Evolutionary conservation across 2,797 vertebrate species (phyloP), one percentile per base, ranked within the genome.

Genomic region (Peromyscus attwateri): DNA sequence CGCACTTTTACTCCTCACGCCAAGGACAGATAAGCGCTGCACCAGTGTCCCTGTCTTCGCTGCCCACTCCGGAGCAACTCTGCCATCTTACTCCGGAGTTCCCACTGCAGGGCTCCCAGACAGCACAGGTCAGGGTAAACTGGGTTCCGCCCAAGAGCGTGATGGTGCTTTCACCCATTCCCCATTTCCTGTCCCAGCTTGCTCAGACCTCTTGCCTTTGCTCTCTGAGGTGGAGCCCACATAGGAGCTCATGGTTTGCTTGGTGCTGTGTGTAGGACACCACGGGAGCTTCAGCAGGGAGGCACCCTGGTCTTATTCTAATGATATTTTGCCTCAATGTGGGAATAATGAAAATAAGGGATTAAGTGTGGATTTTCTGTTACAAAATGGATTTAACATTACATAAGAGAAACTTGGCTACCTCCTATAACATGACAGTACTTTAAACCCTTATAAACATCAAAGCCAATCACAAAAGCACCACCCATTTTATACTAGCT

Each of bases 11-110:
- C n/a, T 21, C 9, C 21, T 34, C 52, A 23, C 1, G n/a, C 77
- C 14, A 3, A 23, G 2, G 11, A 12, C 52, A 23, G 19, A 10
- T 10, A 71, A 0, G 5, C n/a, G 4, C 23, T 23, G 19, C 31
- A 12, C 46, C 1, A 4, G 3, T 31, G 14, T 31, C 29, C 31
- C 13, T 71, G 3, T 21, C 68, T 8, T 52, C 6, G 0, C 34
- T n/a, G 77, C 5, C 16, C 17, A 7, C 10, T n/a, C 52, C 12
- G 2, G 21, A 57, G 34, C 19, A 55, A 57, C n/a, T 13, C 34
- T 80, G 49, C 23, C 49, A 23, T 13, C 49, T 57, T 34, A 29
- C 52, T 23, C 34, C 10, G 1, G 49, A 49, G n/a, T n/a, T 80
- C 19, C 34, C 29, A 21, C 46, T 21, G 21, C 3, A 8, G 9